Evolutionary conservation across 2,797 vertebrate genomes (phyloP), one percentile per base, ranked within the genome.

Genomic region (Lateolabrax maculatus): DNA sequence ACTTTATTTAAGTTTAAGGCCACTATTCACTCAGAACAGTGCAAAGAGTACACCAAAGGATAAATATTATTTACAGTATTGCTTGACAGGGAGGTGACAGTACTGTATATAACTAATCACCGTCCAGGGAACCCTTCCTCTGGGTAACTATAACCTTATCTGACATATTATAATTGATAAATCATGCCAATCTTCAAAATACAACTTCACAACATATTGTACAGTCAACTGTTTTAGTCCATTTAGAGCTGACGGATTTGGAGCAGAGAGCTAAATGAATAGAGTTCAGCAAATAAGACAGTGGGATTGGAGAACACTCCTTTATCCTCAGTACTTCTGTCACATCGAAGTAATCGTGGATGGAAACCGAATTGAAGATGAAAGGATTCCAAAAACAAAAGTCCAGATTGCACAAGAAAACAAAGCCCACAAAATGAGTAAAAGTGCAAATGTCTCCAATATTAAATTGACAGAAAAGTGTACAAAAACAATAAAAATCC

Each of bases 251-350:
- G 80, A 90, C 87, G 84, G 88, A 91, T 91, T 92, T 90, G 82
- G 87, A 90, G 88, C 85, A 84, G 86, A 89, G 84, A 89, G 90
- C 83, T 89, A 90, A 92, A 89, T 90, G 84, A 93, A 88, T 90
- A 90, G 91, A 93, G 90, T 94, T 95, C 95, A 96, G 95, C 95
- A 91, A 92, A 92, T 94, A 93, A 94, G 95, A 96, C 96, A 84
- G 96, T 96, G 95, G 96, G 96, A 96, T 96, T 96, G 95, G 89
- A 94, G 92, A 93, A 80, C 94, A 95, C 94, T 94, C 95, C 92
- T 94, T 93, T 93, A 93, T 95, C 95, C 92, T 94, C 91, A 89
- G 90, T 90, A 84, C 88, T 92, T 93, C 89, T 85, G 92, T 93
- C 88, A 93, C 91, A 92, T 84, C 71, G 83, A 89, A 87, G 93